Conservation (phyloP, 2,113 vertebrate species). For the Vulpes vulpes region DNA sequence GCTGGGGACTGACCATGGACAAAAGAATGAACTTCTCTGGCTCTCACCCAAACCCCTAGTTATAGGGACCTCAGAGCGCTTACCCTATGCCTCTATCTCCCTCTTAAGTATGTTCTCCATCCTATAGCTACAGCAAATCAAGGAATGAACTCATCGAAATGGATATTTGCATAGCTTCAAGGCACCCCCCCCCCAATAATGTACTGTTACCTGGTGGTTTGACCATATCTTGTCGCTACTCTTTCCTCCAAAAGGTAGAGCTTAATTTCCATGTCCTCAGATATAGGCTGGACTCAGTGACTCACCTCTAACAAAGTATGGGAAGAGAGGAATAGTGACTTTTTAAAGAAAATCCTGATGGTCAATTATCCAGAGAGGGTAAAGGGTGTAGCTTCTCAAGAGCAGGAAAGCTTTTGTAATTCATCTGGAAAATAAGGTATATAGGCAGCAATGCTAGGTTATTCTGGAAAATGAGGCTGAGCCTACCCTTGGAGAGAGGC, state of each 20-base stretch:
- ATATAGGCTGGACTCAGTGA: not conserved
- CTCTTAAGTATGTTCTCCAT: not conserved
- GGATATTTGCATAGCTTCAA: not conserved
- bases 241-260: not conserved
- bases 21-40: not conserved
- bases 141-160: not conserved
- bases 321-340: not conserved
- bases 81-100: not conserved
- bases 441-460: not conserved
- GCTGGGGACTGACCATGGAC: not conserved
- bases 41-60: not conserved
- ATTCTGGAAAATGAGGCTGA: not conserved
- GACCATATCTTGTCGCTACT: not conserved
- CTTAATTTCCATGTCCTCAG: not conserved
- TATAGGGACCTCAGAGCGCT: not conserved
- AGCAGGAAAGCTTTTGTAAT: not conserved
- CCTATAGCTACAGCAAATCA: not conserved
- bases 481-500: not conserved
- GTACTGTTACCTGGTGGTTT: not conserved
- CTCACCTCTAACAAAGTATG: not conserved
- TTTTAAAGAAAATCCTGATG: not conserved
- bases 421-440: not conserved
- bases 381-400: not conserved
- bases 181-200: not conserved
- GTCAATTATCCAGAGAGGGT: not conserved